Evolutionary conservation across 2,797 vertebrate species (phyloP), one percentile per base, ranked within the genome.

Genomic region (Bradypus variegatus): DNA sequence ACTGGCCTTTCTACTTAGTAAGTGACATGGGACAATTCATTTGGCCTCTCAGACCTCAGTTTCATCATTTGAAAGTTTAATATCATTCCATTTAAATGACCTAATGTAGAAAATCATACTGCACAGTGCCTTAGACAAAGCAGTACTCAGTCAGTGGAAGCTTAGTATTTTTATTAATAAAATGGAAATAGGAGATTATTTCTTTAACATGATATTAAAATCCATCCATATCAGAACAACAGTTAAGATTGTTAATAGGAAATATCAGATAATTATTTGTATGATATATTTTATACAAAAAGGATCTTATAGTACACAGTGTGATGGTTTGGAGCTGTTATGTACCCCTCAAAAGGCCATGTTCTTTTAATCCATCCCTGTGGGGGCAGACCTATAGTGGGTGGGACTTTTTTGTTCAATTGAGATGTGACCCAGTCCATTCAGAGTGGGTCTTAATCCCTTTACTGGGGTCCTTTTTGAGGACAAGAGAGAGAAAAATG

Each of bases 151-250:
- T 60, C 75, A 62, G 76, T 48, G 25, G 55, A 73, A 82, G 55
- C 36, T 83, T 82, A 41, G 50, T 55, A n/a, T 77, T 92, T 62
- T 90, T 69, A 88, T 38, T 88, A 77, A 84, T 80, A 67, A 91
- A 73, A 38, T 67, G 48, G 76, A 93, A 92, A 80, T 31, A 93
- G 45, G 82, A 89, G 53, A 79, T 8, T 77, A 60, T 55, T 72
- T 90, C 88, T 36, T 83, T 65, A 73, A 85, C 19, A 36, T 7
- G 18, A 53, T 65, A 89, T 92, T 50, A 48, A 92, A 94, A 92
- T 55, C 33, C 9, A 79, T 55, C 45, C 89, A 31, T 75, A 50
- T 69, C 29, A 53, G 79, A 86, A 86, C 19, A 86, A 62, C 48
- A 70, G 25, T 53, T 70, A 70, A 19, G 23, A 64, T 6, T 79